Evolutionary conservation across 2,888 invertebrate species (phyloP).

Genomic region (Aromia moschata): DNA sequence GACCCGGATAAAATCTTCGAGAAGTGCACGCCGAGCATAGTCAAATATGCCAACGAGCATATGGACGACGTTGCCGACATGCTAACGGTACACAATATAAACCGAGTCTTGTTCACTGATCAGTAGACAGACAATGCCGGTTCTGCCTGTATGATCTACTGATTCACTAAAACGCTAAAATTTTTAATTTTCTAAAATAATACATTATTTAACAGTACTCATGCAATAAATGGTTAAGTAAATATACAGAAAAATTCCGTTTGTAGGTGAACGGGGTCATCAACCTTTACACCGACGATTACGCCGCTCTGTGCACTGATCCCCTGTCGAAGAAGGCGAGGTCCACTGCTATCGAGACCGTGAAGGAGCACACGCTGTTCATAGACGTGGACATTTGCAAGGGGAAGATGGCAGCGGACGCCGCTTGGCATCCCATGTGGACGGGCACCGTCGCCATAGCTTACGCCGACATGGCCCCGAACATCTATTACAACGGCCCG

Average conservation of each 20-base stretch:
- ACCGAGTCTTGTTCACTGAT: no score
- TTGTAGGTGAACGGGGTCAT: constrained; percentile 57
- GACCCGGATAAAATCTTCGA: constrained; percentile 27
- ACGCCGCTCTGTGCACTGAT: constrained; percentile 51
- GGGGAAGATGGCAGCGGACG: constrained; percentile 72
- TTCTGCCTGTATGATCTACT: no score
- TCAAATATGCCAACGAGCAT: constrained; percentile 38
- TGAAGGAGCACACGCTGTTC: constrained; percentile 70
- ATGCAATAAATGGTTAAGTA: no score
- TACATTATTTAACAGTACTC: no score
- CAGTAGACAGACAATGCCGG: no score
- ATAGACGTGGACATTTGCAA: constrained; percentile 72
- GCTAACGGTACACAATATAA: constrained; percentile 43
- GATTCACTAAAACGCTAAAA: no score
- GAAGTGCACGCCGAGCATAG: constrained; percentile 34
- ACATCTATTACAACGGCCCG: constrained; percentile 60
- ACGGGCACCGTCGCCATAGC: constrained; percentile 74
- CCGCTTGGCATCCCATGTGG: constrained; percentile 77
- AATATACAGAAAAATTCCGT: no score
- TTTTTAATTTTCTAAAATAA: no score
- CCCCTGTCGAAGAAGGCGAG: constrained; percentile 51
- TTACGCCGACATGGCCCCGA: constrained; percentile 71
- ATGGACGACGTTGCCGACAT: constrained; percentile 49
- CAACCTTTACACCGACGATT: constrained; percentile 73
- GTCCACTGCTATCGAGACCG: constrained; percentile 57